Conservation (phyloP, 2,113 vertebrate genomes). For the Micronycteris hirsuta region DNA sequence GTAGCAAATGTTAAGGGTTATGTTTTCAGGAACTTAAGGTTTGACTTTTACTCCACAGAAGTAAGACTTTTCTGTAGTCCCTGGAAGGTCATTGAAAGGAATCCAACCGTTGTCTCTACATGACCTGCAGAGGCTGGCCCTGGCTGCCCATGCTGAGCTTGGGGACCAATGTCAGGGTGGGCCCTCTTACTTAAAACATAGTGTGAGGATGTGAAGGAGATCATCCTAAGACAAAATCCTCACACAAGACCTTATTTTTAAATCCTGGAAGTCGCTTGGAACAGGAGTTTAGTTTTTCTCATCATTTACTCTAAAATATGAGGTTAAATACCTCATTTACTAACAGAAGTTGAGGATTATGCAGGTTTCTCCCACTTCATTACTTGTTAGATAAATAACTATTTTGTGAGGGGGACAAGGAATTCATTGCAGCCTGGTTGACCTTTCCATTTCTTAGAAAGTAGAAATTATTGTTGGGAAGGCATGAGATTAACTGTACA, state of each 20-base stretch:
- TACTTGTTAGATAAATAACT: neutral
- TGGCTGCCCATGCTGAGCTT: neutral
- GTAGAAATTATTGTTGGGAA: neutral
- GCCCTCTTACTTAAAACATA: neutral
- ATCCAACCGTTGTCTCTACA: neutral
- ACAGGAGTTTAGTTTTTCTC: neutral
- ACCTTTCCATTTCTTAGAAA: neutral
- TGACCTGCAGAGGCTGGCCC: neutral
- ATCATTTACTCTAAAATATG: neutral
- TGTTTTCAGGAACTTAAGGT: slow-evolving; percentile 24
- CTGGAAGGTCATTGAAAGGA: neutral
- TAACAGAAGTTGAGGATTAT: neutral
- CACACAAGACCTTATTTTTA: neutral
- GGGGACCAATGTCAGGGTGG: neutral
- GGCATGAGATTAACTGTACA: neutral
- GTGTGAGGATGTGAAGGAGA: neutral
- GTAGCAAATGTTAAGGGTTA: neutral
- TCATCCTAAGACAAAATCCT: neutral
- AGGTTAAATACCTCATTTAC: neutral
- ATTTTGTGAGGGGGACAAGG: neutral
- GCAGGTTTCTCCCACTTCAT: neutral
- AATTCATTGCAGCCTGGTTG: neutral
- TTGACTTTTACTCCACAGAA: slow-evolving; percentile 6
- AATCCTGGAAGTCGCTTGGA: neutral
- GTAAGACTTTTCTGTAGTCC: neutral